Percentiles rank a stretch among this genome's conserved stretches.
Evolutionary conservation across 92 coral and sea anemone genomes (phyloP).

Genomic region (Plumapathes pennacea): DNA sequence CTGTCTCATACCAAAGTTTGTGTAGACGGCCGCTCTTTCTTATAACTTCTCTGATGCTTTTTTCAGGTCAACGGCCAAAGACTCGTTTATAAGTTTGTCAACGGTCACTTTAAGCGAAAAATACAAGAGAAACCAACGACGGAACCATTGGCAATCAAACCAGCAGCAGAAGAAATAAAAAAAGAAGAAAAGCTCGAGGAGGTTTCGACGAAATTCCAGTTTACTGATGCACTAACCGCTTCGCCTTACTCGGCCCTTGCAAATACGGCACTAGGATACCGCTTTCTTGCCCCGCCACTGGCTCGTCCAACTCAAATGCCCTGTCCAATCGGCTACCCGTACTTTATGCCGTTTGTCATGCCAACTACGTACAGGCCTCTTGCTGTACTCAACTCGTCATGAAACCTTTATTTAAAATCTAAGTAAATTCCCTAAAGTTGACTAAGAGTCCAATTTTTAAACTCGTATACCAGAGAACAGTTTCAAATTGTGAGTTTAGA

Average conservation of each 20-base stretch:
- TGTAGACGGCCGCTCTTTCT: not conserved
- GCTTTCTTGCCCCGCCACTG: constrained; percentile 33
- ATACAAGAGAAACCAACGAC: not conserved
- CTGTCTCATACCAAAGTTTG: too few species aligned
- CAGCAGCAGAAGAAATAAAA: not conserved
- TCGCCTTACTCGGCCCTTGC: too few species aligned
- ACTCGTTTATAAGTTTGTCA: constrained; percentile 86
- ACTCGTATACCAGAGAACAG: too few species aligned
- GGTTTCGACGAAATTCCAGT: too few species aligned
- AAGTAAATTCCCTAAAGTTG: too few species aligned
- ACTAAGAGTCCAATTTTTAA: too few species aligned
- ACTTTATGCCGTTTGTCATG: constrained; percentile 23
- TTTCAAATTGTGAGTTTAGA: too few species aligned
- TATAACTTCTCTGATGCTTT: not conserved
- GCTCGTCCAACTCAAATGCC: constrained; percentile 34
- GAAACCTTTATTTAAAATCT: too few species aligned
- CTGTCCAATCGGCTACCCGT: constrained; percentile 29
- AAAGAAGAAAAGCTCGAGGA: constrained; percentile 2
- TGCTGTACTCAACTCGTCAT: too few species aligned
- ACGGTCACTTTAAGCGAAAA: constrained; percentile 21
- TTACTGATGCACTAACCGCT: too few species aligned
- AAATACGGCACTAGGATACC: constrained; percentile 31
- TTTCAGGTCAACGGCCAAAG: constrained; percentile 88
- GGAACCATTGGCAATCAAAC: not conserved
- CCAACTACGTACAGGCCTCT: too few species aligned